Evolutionary conservation across 1,140 invertebrate species (phyloP).

Genomic region (Achroia grisella): DNA sequence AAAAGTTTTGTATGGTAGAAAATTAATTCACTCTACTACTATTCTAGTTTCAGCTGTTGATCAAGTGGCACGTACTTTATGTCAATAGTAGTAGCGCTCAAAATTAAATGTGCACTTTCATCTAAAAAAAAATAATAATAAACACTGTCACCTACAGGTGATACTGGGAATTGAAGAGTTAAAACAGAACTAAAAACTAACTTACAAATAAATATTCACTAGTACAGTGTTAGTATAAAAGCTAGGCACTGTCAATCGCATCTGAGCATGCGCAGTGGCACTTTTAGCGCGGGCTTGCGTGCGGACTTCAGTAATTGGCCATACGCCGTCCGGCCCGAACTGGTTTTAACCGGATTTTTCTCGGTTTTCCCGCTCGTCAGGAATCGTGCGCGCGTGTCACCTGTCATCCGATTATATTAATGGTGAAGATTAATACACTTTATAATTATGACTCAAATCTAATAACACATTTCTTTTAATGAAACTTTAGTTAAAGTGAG

Average conservation of each 20-base stretch:
- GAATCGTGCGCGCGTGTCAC: constrained; percentile 18
- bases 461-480: neutral
- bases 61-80: no score
- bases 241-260: constrained; percentile 51
- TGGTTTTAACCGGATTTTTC: constrained; percentile 10
- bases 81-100: no score
- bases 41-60: no score
- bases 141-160: no score
- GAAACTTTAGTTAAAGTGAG: constrained; percentile 2
- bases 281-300: constrained; percentile 42
- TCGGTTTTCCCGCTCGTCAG: constrained; percentile 17
- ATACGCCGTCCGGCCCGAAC: constrained; percentile 34
- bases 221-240: constrained; percentile 36
- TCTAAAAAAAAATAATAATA: no score
- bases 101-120: no score
- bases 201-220: constrained; percentile 61
- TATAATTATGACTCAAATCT: constrained; percentile 1
- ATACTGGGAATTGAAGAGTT: no score
- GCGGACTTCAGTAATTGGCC: constrained; percentile 62
- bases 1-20: no score
- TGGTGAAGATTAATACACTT: constrained; percentile 1
- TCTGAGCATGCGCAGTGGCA: constrained; percentile 45
- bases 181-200: constrained; percentile 60
- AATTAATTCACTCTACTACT: no score
- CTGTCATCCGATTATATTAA: constrained; percentile 24